Percentiles rank a stretch among this genome's conserved stretches.
Conservation (phyloP, 1,140 invertebrate species). For the Lethrus apterus region DNA sequence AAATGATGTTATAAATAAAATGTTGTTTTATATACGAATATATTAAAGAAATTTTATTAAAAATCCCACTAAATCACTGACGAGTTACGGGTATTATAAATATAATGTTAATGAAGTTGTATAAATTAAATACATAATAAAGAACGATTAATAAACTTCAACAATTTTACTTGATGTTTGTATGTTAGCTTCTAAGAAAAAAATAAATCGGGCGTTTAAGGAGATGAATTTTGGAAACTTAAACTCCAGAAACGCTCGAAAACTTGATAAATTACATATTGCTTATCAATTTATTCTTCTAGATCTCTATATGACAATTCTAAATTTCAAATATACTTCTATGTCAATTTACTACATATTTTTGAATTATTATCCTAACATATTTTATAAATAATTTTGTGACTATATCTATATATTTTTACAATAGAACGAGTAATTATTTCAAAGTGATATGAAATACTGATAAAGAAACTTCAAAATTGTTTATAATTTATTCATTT, state of each 20-base stretch:
- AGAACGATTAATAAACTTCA: conserved; percentile 8
- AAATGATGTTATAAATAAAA: conserved; percentile 42
- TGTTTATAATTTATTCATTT: too few species aligned
- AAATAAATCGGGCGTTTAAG: conserved; percentile 5
- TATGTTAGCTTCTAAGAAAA: conserved; percentile 6
- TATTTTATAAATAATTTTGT: too few species aligned
- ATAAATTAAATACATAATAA: conserved; percentile 17
- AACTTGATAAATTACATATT: too few species aligned
- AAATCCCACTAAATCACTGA: conserved; percentile 33
- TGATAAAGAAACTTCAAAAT: too few species aligned
- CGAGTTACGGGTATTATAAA: conserved; percentile 35
- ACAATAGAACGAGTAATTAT: too few species aligned
- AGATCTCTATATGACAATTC: conserved; percentile 25
- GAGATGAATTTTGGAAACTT: too few species aligned
- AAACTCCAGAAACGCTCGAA: too few species aligned
- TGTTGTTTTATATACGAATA: conserved; percentile 41
- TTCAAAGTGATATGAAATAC: too few species aligned
- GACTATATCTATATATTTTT: too few species aligned
- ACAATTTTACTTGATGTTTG: conserved; percentile 12
- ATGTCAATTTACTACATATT: conserved; percentile 27
- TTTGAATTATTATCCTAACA: too few species aligned
- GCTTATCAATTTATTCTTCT: conserved; percentile 30
- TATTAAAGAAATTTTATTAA: conserved; percentile 38
- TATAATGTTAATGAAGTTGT: conserved; percentile 14
- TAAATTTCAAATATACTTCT: conserved; percentile 30